Base-by-base conservation (phyloP, 2,888 invertebrate species). In the Caenorhabditis becei region DNA sequence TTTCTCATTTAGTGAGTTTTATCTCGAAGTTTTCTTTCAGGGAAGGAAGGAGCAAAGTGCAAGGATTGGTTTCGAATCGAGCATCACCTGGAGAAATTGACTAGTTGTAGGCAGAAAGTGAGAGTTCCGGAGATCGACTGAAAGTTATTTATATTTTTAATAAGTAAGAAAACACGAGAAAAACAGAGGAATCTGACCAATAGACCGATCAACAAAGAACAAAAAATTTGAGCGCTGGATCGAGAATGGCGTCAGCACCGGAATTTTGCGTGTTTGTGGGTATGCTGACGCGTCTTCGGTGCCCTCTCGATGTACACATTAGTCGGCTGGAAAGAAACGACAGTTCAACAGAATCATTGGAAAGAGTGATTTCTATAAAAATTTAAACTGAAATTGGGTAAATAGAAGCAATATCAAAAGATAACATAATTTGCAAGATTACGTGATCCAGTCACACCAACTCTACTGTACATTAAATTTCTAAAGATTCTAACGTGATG, bases 31-130 rank as follows among this genome's bases (percentile, higher is more conserved):
- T 8, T 59, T 24, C 2, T n/a, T 54, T 77, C 47, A 70, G 18
- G 77, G 59, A 32, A 65, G 65, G 18, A 51, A 70, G 16, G 69
- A 63, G 77, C 77, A 77, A 53, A 77, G 70, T 53, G 67, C 44
- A 41, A 61, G 61, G 35, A 67, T 66, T 37, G 65, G 66, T 51
- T 62, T 69, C 62, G 63, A 70, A 23, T 20, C 49, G 65, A 23
- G 35, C 65, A 58, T 65, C 59, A 41, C 69, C 74, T 56, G 47
- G 54, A 18, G 47, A 49, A 26, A 20, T 63, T 62, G 41, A 54
- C 16, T 14, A 26, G 62, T 62, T 54, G 44, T 14, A 35, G 24
- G 5, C 32, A 54, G 16, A 16, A n/a, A 47, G 8, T 18, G 62
- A 44, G 53, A 49, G 51, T 44, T 44, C 16, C 37, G 23, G 53